A percentile compares a stretch with the other conserved stretches of the same genome.
Conservation (phyloP, 2,888 invertebrate genomes). For the Lycaena phlaeas region DNA sequence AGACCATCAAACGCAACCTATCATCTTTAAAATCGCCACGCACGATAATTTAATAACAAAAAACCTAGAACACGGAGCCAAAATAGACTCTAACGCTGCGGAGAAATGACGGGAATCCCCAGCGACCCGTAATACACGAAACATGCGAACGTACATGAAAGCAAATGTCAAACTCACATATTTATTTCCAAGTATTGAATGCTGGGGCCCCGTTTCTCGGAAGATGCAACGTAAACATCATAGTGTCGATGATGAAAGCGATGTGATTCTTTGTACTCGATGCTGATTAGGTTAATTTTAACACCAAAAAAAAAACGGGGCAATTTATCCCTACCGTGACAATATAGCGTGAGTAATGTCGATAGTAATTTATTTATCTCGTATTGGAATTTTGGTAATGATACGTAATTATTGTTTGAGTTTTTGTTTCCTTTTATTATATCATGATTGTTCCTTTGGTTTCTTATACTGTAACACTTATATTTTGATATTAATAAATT, state of each 20-base stretch:
- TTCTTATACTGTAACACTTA: no score
- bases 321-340: constrained; percentile 59
- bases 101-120: constrained; percentile 34
- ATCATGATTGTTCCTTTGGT: no score
- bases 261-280: constrained; percentile 67
- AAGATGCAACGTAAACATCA: constrained; percentile 67
- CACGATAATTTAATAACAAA: constrained; percentile 72
- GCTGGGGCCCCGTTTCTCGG: constrained; percentile 58
- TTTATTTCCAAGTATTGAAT: constrained; percentile 74
- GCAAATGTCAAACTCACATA: constrained; percentile 73
- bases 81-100: constrained; percentile 43
- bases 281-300: constrained; percentile 70
- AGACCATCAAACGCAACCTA: constrained; percentile 68
- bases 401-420: background rate
- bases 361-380: constrained; percentile 16
- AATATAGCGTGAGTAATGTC: constrained; percentile 28
- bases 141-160: constrained; percentile 69
- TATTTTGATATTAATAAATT: no score
- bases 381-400: constrained; percentile 22
- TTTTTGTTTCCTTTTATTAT: constrained; percentile 1
- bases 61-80: constrained; percentile 43
- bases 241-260: constrained; percentile 73
- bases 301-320: constrained; percentile 38
- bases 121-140: constrained; percentile 51
- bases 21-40: constrained; percentile 72